phyloP scores from a whole-genome alignment of 1,140 invertebrate genomes.

The Rhyzopertha dominica region DNA sequence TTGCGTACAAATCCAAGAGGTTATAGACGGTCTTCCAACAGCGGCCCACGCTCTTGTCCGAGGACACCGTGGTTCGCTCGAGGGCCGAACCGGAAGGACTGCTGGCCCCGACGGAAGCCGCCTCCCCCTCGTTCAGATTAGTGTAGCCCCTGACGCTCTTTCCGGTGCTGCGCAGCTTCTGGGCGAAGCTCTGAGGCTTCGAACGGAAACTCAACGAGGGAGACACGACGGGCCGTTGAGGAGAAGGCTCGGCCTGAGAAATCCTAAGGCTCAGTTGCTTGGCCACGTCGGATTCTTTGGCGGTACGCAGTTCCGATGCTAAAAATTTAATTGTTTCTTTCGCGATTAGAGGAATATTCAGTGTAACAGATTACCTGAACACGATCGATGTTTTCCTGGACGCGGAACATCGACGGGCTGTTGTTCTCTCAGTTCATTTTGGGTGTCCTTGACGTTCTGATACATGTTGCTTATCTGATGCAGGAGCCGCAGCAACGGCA shows the following conservation, averaged over 20 bases:
- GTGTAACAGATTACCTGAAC: too few relatives aligned
- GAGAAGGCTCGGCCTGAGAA: constrained; percentile 36
- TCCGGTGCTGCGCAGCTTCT: constrained; percentile 75
- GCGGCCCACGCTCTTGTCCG: constrained; percentile 53
- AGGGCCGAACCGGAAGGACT: constrained; percentile 56
- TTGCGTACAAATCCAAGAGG: constrained; percentile 87
- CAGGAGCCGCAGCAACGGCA: constrained; percentile 86
- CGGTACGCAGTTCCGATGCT: constrained; percentile 64
- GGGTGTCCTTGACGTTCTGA: constrained; percentile 93
- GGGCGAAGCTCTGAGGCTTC: constrained; percentile 79
- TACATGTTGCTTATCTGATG: constrained; percentile 98
- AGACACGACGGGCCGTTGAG: constrained; percentile 49
- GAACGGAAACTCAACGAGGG: constrained; percentile 62
- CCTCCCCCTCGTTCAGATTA: constrained; percentile 59
- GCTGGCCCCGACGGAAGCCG: constrained; percentile 63
- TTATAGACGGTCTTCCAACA: constrained; percentile 95
- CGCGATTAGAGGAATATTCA: too few relatives aligned
- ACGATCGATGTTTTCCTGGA: too few relatives aligned
- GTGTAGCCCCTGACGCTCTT: constrained; percentile 68
- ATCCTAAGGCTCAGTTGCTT: constrained; percentile 44
- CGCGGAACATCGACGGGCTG: constrained; percentile 39
- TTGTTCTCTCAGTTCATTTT: constrained; percentile 78
- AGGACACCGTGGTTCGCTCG: constrained; percentile 52
- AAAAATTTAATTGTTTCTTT: constrained; percentile 19
- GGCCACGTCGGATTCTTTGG: constrained; percentile 39